These are phyloP conservation scores for Ctenomys sociabilis DNA, from an alignment of 2,113 vertebrate genomes.

Conservation along the genomic window DNA sequence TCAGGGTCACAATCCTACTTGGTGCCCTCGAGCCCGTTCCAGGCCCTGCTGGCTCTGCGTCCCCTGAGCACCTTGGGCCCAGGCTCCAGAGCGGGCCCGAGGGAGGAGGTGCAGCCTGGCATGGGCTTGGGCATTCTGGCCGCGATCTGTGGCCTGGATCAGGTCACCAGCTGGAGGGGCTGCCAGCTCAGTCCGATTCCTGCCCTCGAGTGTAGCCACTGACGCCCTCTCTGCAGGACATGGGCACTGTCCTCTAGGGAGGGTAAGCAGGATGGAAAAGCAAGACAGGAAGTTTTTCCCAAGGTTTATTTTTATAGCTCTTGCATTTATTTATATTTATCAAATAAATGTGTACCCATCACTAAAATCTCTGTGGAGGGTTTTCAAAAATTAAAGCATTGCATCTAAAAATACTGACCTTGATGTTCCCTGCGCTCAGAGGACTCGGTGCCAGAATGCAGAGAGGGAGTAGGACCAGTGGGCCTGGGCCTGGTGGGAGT, in stretches of 20 bases:
- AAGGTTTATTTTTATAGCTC: constrained; percentile 44
- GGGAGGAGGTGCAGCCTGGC: accelerated
- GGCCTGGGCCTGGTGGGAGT: accelerated
- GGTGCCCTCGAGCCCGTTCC: accelerated
- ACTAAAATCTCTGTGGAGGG: constrained; percentile 50
- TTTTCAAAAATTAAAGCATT: constrained; percentile 76
- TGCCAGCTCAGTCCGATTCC: accelerated
- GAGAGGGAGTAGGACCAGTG: accelerated
- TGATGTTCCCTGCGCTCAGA: neutral
- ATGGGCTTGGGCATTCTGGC: accelerated
- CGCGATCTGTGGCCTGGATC: accelerated
- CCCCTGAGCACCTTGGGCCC: neutral
- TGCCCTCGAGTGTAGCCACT: accelerated
- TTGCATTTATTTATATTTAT: constrained; percentile 58
- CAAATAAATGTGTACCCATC: neutral
- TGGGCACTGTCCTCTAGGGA: accelerated
- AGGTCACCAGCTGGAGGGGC: accelerated
- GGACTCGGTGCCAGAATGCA: neutral
- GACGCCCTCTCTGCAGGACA: neutral
- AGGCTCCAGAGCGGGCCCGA: accelerated
- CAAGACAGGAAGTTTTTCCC: neutral
- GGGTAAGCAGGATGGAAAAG: neutral
- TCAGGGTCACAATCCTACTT: accelerated
- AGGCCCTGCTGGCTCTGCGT: neutral
- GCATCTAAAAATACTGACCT: constrained; percentile 68